Evolutionary conservation across 1,140 invertebrate species (phyloP), one percentile per base, ranked within the genome.

Genomic region (Drosophila trapezifrons): DNA sequence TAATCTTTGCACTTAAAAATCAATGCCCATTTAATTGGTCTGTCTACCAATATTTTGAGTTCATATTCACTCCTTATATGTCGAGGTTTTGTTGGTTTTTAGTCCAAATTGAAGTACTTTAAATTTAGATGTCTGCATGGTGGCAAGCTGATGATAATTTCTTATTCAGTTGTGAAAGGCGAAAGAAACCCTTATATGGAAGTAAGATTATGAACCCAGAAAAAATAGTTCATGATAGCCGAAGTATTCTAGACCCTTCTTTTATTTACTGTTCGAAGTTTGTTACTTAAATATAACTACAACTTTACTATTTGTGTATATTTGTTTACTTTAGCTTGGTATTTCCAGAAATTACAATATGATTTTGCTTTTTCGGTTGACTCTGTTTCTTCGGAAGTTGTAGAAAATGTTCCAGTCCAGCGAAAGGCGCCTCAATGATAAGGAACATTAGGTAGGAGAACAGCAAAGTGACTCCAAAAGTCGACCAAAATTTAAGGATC

Each of bases 401-500:
- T 22, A 9, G 5, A 20, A 64, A 37, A 43, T 4, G 9, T 20
- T 20, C 29, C 29, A 79, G 17, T 9, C 66, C 65, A 27, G 18
- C n/a, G 6, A 78, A 57, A 20, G 76, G 76, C 0, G 78, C 72
- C 40, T 81, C 76, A 22, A 81, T 52, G 9, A 70, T 32, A 0
- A 79, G 47, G 13, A 79, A 49, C 37, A 76, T 52, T 5, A 62
- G 8, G 38, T 62, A 45, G 8, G 76, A 59, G 15, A 67, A 27
- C 4, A 57, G 27, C 20, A 79, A 0, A 0, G 72, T 60, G 9
- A 79, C 35, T 0, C 78, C 76, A 18, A 76, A 63, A 43, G 49
- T 45, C 2, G 56, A 45, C 78, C 78, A 81, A 22, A 82, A 82
- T 12, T 7, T 47, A 0, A 69, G 43, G 40, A 71, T 71, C 78